Conservation (phyloP, 30 jellyfish, hydroid and myxozoan species). For the Mastigias papua region DNA sequence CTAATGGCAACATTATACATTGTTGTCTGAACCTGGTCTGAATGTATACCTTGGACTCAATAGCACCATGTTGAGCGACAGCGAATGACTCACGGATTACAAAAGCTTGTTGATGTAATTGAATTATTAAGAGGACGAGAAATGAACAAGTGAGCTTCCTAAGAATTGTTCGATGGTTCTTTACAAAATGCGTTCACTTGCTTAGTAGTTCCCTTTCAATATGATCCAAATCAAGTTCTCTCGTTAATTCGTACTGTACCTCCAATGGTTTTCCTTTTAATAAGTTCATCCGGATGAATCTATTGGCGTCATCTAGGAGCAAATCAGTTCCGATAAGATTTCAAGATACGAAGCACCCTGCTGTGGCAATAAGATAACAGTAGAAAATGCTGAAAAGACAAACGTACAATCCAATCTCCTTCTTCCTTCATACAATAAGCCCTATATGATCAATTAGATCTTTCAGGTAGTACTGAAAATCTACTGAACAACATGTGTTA, state of each 20-base stretch:
- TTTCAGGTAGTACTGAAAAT: too few relatives aligned
- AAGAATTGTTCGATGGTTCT: background rate
- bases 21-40: too few relatives aligned
- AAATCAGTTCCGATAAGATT: conserved; percentile 20
- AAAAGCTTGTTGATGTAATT: background rate
- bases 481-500: too few relatives aligned
- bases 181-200: background rate
- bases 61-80: background rate
- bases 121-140: background rate
- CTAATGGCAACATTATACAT: too few relatives aligned
- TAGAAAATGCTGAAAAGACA: background rate
- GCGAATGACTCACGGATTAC: background rate
- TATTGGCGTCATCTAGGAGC: conserved; percentile 82
- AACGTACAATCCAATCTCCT: background rate
- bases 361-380: background rate
- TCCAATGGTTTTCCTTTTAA: conserved; percentile 82
- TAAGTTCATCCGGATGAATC: conserved; percentile 70
- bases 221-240: conserved; percentile 74
- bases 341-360: background rate
- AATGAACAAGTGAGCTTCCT: background rate
- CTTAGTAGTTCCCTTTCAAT: conserved; percentile 46
- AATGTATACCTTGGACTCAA: too few relatives aligned
- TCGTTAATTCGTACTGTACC: conserved; percentile 76
- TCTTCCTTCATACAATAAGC: too few relatives aligned
- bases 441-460: too few relatives aligned